Base-by-base conservation (phyloP, 1,140 invertebrate species). In the Theocolax elegans region DNA sequence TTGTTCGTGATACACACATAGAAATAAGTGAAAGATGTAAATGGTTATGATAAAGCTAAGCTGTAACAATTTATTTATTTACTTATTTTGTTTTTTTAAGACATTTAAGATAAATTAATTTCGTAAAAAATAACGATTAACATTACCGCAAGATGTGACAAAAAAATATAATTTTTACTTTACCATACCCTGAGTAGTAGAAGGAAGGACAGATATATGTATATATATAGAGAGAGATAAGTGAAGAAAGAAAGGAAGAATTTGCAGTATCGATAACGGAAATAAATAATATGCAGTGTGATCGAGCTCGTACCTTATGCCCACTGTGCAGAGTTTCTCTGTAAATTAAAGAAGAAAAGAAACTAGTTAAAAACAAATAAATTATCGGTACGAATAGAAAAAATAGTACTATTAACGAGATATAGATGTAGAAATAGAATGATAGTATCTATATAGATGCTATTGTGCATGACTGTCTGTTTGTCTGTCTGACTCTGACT, bases 321-420 rank as follows among this genome's bases (percentile, higher is more conserved):
- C 84, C 83, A 75, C 82, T 82, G 81, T 84, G 83, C 76, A 85
- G 83, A 80, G 83, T 80, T 76, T 83, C 83, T 85, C 84, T 86
- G 84, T 77, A 86, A 85, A 71, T 80, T 77, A 83, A 85, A 83
- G 80, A 74, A 84, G 80, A 84, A 81, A 84, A 80, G 75, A 80
- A 77, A 78, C 83, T 71, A 80, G 80, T 85, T 85, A 84, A 59
- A 35, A 80, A 84, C 75, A 80, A 77, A 80, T 78, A 78, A 63
- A 54, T 46, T 13, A 72, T 46, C 56, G 21, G 40, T 15, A 56
- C 23, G 27, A 69, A 13, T 17, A 54, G n/a, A 46, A 54, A 70
- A 13, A 58, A 29, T 10, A 35, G 21, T 21, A 63, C n/a, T 17
- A 69, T 35, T 48, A 54, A 23, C 68, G 56, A 72, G 53, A 64